Evolutionary conservation across 2,888 invertebrate genomes (phyloP).

Genomic region (Sphinx pinastri): DNA sequence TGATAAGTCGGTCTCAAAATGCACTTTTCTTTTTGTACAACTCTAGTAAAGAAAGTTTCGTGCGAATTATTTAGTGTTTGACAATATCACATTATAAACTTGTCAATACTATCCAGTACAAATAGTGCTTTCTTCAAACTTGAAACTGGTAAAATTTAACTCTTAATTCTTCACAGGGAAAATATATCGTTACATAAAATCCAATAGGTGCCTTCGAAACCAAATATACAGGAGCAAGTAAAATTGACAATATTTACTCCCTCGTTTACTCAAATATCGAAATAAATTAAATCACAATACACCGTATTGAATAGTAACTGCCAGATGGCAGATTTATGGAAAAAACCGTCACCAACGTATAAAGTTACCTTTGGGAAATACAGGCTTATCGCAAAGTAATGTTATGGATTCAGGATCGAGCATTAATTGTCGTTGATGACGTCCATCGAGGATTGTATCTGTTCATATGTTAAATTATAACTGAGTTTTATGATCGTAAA

Average conservation of each 20-base stretch:
- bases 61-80: too few relatives aligned
- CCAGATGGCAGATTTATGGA: background rate
- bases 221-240: too few relatives aligned
- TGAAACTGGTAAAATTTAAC: too few relatives aligned
- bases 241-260: too few relatives aligned
- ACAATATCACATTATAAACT: too few relatives aligned
- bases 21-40: background rate
- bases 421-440: constrained; percentile 22
- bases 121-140: too few relatives aligned
- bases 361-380: constrained; percentile 27
- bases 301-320: background rate
- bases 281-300: background rate
- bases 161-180: too few relatives aligned
- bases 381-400: constrained; percentile 24
- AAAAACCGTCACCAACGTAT: background rate
- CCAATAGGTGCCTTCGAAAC: too few relatives aligned
- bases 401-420: constrained; percentile 20
- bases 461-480: constrained; percentile 20
- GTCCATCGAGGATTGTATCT: constrained; percentile 18
- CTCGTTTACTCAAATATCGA: too few relatives aligned
- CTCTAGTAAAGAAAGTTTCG: too few relatives aligned
- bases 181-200: too few relatives aligned
- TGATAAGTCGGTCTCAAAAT: background rate
- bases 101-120: too few relatives aligned
- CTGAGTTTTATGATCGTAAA: constrained; percentile 18